These are phyloP conservation scores for Abrostola tripartita DNA, from an alignment of 2,888 invertebrate genomes.

Conservation along the genomic window DNA sequence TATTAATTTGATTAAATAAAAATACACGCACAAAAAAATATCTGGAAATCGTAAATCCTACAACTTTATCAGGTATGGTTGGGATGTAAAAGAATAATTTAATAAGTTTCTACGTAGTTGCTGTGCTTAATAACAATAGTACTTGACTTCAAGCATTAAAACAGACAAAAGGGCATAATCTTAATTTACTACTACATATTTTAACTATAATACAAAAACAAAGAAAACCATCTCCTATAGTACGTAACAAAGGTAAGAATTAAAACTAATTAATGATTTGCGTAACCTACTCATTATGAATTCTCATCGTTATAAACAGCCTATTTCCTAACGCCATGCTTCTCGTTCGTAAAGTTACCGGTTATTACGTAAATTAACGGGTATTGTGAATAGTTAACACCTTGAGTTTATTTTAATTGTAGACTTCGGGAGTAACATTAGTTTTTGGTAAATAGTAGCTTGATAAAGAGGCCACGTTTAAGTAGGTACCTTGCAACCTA, in stretches of 20 bases:
- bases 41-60: no score
- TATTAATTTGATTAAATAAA: no score
- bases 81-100: no score
- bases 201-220: no score
- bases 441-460: neutral
- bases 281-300: constrained; percentile 24
- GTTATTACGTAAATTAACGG: constrained; percentile 31
- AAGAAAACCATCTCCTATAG: constrained; percentile 9
- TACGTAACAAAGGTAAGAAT: constrained; percentile 8
- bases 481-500: no score
- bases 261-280: constrained; percentile 30
- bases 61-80: no score
- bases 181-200: no score
- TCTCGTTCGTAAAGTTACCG: constrained; percentile 18
- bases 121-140: no score
- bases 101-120: no score
- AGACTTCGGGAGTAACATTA: neutral
- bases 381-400: constrained; percentile 13
- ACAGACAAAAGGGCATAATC: no score
- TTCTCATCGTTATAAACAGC: constrained; percentile 28
- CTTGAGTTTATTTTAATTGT: constrained; percentile 18
- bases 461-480: neutral
- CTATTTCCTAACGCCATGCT: constrained; percentile 19
- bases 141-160: no score
- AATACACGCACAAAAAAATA: no score